These are phyloP conservation scores for Zelostemma sp. DNA, from an alignment of 1,140 invertebrate genomes.

Conservation along the genomic window DNA sequence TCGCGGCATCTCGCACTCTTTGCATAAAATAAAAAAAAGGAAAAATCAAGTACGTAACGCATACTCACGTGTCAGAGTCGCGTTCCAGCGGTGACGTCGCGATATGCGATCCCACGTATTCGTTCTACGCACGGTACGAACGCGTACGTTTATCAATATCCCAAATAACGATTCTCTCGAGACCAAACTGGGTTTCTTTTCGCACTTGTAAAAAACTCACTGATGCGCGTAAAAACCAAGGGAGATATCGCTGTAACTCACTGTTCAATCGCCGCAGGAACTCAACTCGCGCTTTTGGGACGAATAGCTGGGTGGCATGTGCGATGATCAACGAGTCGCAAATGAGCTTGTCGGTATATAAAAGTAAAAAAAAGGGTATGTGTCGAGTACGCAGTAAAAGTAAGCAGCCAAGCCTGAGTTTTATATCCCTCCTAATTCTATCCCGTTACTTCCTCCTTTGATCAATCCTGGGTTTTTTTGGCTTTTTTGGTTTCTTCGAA, in stretches of 20 bases:
- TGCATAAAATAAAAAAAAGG: too few relatives aligned
- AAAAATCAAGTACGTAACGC: too few relatives aligned
- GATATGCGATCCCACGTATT: constrained; percentile 5
- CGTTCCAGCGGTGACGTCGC: neutral
- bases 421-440: constrained; percentile 4
- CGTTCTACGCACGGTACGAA: neutral
- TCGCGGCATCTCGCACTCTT: constrained; percentile 22
- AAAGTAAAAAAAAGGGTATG: constrained; percentile 45
- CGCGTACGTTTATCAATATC: neutral
- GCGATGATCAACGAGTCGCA: constrained; percentile 21
- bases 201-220: constrained; percentile 4
- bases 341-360: constrained; percentile 36
- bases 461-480: neutral
- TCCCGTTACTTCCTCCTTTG: constrained; percentile 9
- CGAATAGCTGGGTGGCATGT: neutral
- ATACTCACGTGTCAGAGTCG: constrained; percentile 16
- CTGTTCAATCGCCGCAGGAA: neutral
- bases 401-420: constrained; percentile 31
- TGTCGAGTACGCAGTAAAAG: constrained; percentile 24
- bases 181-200: neutral
- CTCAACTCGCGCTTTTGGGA: constrained; percentile 6
- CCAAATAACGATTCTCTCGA: neutral
- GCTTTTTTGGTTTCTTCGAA: constrained; percentile 15
- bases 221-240: neutral
- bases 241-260: neutral